Base-by-base conservation (phyloP, 2,113 vertebrate genomes). In the Laticauda colubrina region DNA sequence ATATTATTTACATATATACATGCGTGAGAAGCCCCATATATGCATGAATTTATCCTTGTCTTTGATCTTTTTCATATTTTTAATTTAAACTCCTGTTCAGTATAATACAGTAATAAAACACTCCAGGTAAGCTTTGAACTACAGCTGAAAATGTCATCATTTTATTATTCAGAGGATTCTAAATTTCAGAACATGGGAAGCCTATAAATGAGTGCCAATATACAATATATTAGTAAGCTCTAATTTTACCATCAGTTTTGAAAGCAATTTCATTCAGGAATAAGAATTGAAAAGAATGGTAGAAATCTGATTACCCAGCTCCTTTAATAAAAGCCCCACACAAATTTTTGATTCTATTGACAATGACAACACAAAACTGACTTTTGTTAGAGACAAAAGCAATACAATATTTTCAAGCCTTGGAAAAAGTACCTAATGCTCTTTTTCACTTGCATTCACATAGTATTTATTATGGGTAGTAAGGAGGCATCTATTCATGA, bases 401-500 rank as follows among this genome's bases (percentile, higher is more conserved):
- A 9, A 18, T n/a, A 39, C 18, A 81, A 69, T 29, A 86, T 88
- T 34, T 34, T 23, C 88, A 93, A 86, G 69, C 4, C 26, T 56
- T 51, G 26, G 59, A 48, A 92, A 12, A 88, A 88, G 10, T 92
- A 64, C n/a, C 45, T 54, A 75, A 14, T 92, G 3, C 15, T 69
- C 20, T 39, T 88, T 61, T 93, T 54, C n/a, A 21, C 53, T 39
- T 87, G 54, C 20, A 59, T 53, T 54, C 34, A 53, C 34, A 6
- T 21, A 0, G 0, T 0, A 0, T 59, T 59, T 59, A 59, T 0
- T 15, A 0, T 39, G 20, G 39, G 34, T 43, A 81, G 75, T 43
- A 43, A 21, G 34, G 18, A 0, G 61, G 57, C 86, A 85, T 91
- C 87, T 0, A n/a, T 43, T 92, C 94, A 88, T 11, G 53, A 85